Percentiles rank a stretch among this genome's conserved stretches.
Conservation (phyloP, 2,113 vertebrate genomes). For the Ageneiosus marmoratus region DNA sequence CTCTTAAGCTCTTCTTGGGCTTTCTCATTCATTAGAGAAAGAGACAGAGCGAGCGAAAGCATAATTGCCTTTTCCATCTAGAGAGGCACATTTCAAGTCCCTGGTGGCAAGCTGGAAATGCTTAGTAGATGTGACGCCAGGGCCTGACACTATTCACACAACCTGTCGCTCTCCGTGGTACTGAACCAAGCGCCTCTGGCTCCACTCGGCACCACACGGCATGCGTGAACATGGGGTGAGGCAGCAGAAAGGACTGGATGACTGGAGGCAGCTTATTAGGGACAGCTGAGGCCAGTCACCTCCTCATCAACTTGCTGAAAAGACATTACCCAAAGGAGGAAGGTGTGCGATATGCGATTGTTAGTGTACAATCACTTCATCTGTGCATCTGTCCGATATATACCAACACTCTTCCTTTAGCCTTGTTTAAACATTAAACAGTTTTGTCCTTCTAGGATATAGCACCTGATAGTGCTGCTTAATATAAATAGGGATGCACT, state of each 20-base stretch:
- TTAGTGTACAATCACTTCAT: neutral
- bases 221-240: neutral
- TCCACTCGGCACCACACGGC: neutral
- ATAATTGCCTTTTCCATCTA: slow-evolving; percentile 38
- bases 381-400: neutral
- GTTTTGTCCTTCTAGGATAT: neutral
- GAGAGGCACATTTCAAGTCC: slow-evolving; percentile 31
- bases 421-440: neutral
- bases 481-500: neutral
- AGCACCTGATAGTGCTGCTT: neutral
- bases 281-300: slow-evolving; percentile 32
- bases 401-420: neutral
- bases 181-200: slow-evolving; percentile 17
- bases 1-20: slow-evolving; percentile 22
- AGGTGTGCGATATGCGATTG: neutral
- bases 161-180: slow-evolving; percentile 14
- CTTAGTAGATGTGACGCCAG: slow-evolving; percentile 12
- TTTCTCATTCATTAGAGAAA: slow-evolving; percentile 29
- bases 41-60: slow-evolving; percentile 18
- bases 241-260: slow-evolving; percentile 8
- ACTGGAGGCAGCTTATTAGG: slow-evolving; percentile 21
- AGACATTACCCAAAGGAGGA: neutral
- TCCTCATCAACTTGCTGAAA: slow-evolving; percentile 1
- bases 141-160: slow-evolving; percentile 27
- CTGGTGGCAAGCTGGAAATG: slow-evolving; percentile 16